Conservation (phyloP, 2,113 vertebrate genomes). For the Tylochromis polylepis region DNA sequence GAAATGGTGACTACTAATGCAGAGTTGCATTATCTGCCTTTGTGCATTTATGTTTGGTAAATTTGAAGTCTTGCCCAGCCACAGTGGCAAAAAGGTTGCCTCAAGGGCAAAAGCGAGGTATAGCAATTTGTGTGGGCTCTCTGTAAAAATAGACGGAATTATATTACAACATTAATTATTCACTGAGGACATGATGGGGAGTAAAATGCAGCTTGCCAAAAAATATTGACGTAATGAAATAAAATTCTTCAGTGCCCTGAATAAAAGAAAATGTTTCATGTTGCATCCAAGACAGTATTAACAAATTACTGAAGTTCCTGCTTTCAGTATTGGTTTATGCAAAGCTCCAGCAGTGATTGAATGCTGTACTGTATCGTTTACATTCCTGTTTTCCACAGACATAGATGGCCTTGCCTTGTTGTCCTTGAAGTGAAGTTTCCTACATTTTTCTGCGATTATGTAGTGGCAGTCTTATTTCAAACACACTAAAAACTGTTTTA, state of each 20-base stretch:
- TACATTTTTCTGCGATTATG: not conserved
- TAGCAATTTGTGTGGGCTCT: not conserved
- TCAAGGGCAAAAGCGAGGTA: not conserved
- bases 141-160: not conserved
- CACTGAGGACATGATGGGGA: not conserved
- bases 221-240: too few relatives aligned
- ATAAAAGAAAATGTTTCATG: not conserved
- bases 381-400: not conserved
- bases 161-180: not conserved
- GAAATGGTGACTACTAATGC: not conserved
- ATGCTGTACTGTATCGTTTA: not conserved
- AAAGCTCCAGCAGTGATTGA: not conserved
- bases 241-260: not conserved
- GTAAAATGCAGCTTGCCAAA: not conserved
- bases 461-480: not conserved
- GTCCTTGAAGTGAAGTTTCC: slow-evolving; percentile 1
- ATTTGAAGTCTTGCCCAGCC: not conserved
- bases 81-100: not conserved
- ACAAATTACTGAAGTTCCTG: not conserved
- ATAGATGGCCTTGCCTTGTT: not conserved
- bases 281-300: not conserved
- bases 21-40: not conserved
- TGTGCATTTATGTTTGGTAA: not conserved
- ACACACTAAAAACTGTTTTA: not conserved
- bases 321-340: not conserved